A percentile compares a stretch with the other conserved stretches of the same genome.
Conservation (phyloP, 2,113 vertebrate genomes). For the Pseudorectes ferrugineus region DNA sequence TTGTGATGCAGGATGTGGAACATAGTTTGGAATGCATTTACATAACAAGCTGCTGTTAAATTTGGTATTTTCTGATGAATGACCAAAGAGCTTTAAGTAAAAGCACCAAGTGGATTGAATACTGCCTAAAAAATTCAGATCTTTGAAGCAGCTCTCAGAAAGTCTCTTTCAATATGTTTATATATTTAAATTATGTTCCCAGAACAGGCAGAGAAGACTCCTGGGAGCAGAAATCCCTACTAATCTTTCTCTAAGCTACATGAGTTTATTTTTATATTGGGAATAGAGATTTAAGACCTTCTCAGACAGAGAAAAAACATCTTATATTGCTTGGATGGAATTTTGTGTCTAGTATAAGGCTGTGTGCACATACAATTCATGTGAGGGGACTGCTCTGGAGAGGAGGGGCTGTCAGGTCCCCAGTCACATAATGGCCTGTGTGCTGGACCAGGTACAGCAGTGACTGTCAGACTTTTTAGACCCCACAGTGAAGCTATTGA, state of each 20-base stretch:
- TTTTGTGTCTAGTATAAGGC: not conserved
- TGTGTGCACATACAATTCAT: not conserved
- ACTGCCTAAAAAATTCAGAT: not conserved
- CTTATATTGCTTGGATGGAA: not conserved
- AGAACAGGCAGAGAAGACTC: not conserved
- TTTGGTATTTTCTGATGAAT: not conserved
- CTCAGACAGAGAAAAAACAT: not conserved
- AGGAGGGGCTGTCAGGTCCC: not conserved
- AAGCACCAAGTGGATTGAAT: not conserved
- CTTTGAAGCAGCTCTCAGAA: not conserved
- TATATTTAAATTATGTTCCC: not conserved
- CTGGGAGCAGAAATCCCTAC: not conserved
- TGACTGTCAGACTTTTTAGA: not conserved
- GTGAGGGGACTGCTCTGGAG: not conserved
- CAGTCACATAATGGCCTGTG: no score
- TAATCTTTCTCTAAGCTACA: conserved; percentile 9
- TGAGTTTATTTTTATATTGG: not conserved
- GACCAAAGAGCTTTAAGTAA: not conserved
- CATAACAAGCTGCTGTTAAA: conserved; percentile 4
- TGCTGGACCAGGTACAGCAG: not conserved
- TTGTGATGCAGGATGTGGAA: not conserved
- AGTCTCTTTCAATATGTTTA: not conserved
- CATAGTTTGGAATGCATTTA: not conserved
- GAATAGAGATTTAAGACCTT: not conserved
- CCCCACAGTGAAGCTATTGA: not conserved